A percentile compares a stretch with the other conserved stretches of the same genome.
These are phyloP conservation scores for Pollicipes pollicipes DNA, from an alignment of 1,140 invertebrate species.

Conservation along the genomic window DNA sequence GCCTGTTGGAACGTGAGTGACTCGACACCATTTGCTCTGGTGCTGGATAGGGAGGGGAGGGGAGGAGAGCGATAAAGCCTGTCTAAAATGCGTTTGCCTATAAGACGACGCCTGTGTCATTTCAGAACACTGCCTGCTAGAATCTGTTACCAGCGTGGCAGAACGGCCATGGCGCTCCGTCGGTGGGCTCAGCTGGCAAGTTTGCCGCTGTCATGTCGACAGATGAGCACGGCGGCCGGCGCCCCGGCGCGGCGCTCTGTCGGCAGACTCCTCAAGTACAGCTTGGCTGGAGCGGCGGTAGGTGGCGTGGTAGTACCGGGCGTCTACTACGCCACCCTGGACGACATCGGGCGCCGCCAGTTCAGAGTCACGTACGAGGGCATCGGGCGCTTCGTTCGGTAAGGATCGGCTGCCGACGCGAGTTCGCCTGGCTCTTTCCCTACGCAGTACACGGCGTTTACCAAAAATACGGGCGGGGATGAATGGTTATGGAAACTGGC, in stretches of 20 bases:
- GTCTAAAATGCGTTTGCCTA: too few species aligned
- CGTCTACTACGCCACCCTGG: slow-evolving; percentile 19
- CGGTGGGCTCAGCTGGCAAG: not conserved
- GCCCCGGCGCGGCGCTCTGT: not conserved
- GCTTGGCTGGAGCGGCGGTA: slow-evolving; percentile 15
- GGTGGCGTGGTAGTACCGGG: not conserved
- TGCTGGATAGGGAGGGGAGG: too few species aligned
- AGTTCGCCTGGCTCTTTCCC: too few species aligned
- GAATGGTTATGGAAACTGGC: not conserved
- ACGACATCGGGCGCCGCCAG: slow-evolving; percentile 23
- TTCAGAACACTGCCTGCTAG: too few species aligned
- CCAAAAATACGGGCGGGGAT: not conserved
- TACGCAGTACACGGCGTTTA: too few species aligned
- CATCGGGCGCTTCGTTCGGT: slow-evolving; percentile 27
- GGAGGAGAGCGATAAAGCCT: too few species aligned
- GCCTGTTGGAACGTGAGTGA: too few species aligned
- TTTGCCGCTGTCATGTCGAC: not conserved
- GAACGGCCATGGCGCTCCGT: not conserved
- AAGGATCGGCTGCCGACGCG: slow-evolving; percentile 7
- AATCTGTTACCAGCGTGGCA: too few species aligned
- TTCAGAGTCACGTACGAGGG: slow-evolving; percentile 25
- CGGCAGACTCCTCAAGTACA: not conserved
- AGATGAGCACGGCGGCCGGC: not conserved
- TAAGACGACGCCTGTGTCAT: too few species aligned
- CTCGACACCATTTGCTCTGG: too few species aligned